These are phyloP conservation scores for Graphium colonna DNA, from an alignment of 2,888 invertebrate genomes.

Conservation along the genomic window DNA sequence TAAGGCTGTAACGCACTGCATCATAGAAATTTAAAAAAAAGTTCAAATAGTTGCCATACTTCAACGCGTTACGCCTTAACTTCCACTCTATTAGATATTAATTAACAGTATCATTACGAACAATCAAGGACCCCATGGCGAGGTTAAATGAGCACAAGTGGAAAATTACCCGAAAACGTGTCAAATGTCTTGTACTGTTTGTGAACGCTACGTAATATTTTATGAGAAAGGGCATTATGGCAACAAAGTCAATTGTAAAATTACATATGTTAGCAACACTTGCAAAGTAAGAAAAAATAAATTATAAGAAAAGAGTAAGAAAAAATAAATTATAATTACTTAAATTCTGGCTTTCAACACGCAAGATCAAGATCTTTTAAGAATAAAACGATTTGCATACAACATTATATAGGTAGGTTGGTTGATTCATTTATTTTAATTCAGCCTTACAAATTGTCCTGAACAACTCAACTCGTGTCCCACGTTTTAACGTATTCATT, in stretches of 20 bases:
- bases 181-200: neutral
- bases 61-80: too few species aligned
- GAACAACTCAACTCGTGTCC: neutral
- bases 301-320: constrained; percentile 5
- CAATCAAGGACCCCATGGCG: neutral
- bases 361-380: constrained; percentile 10
- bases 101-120: neutral
- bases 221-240: neutral
- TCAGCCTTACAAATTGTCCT: neutral
- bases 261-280: neutral
- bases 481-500: neutral
- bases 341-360: constrained; percentile 3
- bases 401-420: neutral
- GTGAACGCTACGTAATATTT: neutral
- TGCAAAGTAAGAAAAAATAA: constrained; percentile 5
- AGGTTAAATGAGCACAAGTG: constrained; percentile 7
- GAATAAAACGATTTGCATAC: constrained; percentile 14
- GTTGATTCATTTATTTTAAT: constrained; percentile 10
- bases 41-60: too few species aligned
- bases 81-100: neutral
- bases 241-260: neutral
- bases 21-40: too few species aligned
- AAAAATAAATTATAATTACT: constrained; percentile 12
- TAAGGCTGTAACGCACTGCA: too few species aligned
- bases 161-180: constrained; percentile 7